Base-by-base conservation (phyloP, 2,888 invertebrate genomes). In the Ormyrus pomaceus region DNA sequence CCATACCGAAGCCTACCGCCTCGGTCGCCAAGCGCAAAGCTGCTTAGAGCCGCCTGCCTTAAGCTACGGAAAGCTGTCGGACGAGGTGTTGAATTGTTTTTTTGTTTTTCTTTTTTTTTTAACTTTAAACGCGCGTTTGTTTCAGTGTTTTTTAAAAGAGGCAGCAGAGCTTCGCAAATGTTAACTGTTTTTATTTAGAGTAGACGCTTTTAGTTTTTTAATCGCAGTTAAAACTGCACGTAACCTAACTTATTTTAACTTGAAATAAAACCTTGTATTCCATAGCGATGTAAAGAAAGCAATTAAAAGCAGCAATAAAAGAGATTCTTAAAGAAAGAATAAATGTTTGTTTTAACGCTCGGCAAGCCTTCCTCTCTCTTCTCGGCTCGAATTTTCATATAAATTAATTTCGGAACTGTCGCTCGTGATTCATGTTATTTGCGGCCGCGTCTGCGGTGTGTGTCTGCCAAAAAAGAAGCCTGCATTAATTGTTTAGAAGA, bases 1-100 rank as follows among this genome's bases (percentile, higher is more conserved):
- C 84, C 0, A 85, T 87, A 79, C 84, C 85, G 11, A 87, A 86
- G 78, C 34, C 69, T 1, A 50, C 5, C 0, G 8, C 10, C 1
- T 13, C 10, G 10, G 1, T 56, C 13, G 48, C 68, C 6, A 80
- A 80, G 50, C 46, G 55, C 6, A 59, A 72, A 75, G 45, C 80
- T 78, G 19, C 19, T 19, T 19, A 19, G 2, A 19, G 19, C 19
- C 19, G 19, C 19, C 19, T 19, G 19, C 19, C 1, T 19, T 19
- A 1, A 19, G 19, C 19, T 19, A 1, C 19, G 19, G 19, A 19
- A 1, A 19, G 19, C 19, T 19, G 19, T 19, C 19, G 19, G 13
- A 13, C 13, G 0, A 13, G 13, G 13, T 13, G 13, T 13, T 13
- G 13, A 13, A 13, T 13, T 13, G 13, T 13, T 13, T 13, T 19